A percentile compares a stretch with the other conserved stretches of the same genome.
phyloP scores from a whole-genome alignment of 92 coral and sea anemone genomes.

The Zoanthus gigantus region DNA sequence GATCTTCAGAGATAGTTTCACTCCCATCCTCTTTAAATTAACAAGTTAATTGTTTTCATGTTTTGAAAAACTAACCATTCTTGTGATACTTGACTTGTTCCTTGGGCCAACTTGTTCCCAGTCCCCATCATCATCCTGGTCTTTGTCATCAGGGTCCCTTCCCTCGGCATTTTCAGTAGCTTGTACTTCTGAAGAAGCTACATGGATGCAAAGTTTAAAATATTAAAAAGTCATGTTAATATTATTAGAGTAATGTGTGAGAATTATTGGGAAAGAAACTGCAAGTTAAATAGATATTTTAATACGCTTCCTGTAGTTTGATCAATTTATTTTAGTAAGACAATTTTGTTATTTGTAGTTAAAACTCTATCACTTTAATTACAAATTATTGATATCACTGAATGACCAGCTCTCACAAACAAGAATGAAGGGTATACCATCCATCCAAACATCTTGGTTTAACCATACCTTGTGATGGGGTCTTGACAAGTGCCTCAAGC shows the following conservation, averaged over 20 bases:
- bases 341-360: too few relatives aligned
- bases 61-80: constrained; percentile 67
- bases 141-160: constrained; percentile 54
- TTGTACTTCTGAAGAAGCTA: neutral
- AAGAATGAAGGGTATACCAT: too few relatives aligned
- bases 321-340: too few relatives aligned
- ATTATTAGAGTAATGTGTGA: too few relatives aligned
- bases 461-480: constrained; percentile 58
- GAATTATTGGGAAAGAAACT: too few relatives aligned
- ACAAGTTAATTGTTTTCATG: neutral
- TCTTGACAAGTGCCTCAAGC: constrained; percentile 60
- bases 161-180: constrained; percentile 30
- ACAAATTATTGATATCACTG: too few relatives aligned
- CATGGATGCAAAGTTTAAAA: neutral
- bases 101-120: constrained; percentile 99
- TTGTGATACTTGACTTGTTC: constrained; percentile 95
- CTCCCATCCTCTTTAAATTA: neutral
- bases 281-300: too few relatives aligned
- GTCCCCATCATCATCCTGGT: constrained; percentile 83
- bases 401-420: too few relatives aligned
- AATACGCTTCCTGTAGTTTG: too few relatives aligned
- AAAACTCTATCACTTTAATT: too few relatives aligned
- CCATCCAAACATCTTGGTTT: too few relatives aligned
- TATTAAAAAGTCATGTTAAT: neutral
- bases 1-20: too few relatives aligned